These are phyloP conservation scores for Diadegma fenestrale DNA, from an alignment of 2,888 invertebrate species.

Conservation along the genomic window DNA sequence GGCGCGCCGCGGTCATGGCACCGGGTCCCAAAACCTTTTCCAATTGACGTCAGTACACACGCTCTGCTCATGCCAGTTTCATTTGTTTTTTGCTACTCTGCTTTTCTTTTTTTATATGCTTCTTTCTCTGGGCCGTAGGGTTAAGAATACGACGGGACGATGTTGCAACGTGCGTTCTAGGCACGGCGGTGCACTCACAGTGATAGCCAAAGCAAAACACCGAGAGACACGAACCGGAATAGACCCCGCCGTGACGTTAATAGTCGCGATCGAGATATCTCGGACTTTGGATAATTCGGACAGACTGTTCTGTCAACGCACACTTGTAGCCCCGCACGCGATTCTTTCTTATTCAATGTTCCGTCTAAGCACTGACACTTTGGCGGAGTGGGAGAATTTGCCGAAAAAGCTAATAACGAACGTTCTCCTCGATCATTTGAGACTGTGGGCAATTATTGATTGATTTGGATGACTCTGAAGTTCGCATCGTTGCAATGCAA, in stretches of 20 bases:
- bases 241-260: constrained; percentile 52
- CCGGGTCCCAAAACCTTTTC: constrained; percentile 81
- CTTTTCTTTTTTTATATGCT: constrained; percentile 36
- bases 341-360: not conserved
- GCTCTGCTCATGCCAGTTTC: constrained; percentile 61
- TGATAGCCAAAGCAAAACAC: constrained; percentile 46
- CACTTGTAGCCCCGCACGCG: not conserved
- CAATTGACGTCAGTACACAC: constrained; percentile 83
- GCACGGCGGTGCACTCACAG: constrained; percentile 43
- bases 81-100: constrained; percentile 46
- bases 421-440: too few species aligned
- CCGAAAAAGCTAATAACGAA: too few species aligned
- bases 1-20: constrained; percentile 63
- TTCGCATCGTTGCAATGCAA: too few species aligned
- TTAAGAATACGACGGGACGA: constrained; percentile 80
- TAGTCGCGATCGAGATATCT: constrained; percentile 52
- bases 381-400: not conserved
- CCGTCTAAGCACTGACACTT: not conserved
- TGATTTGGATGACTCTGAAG: too few species aligned
- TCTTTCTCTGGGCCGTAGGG: constrained; percentile 66
- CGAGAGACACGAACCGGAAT: constrained; percentile 61
- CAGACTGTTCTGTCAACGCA: not conserved
- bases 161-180: constrained; percentile 76
- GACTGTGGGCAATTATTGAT: not conserved
- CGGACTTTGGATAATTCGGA: constrained; percentile 35